Base-by-base conservation (phyloP, 2,797 vertebrate species). In the Enteromius paludinosus region DNA sequence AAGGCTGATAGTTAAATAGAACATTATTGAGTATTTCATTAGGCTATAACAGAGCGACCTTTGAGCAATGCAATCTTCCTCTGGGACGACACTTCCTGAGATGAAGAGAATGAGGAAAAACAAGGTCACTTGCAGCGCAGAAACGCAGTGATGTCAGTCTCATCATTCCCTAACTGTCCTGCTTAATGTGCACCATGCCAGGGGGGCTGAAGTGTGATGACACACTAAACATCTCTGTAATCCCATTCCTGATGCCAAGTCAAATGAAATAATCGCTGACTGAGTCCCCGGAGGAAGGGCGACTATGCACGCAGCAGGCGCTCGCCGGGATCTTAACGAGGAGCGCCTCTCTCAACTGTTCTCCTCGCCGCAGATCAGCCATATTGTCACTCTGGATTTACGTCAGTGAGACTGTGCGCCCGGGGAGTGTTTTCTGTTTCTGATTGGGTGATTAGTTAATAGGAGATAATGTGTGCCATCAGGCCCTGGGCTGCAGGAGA, bases 381-480 rank as follows among this genome's bases (percentile, higher is more conserved):
- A 78, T 85, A 80, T 82, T 87, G 89, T 88, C 89, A 84, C 68
- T 72, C 25, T 23, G 61, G 62, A 85, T 87, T 79, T 81, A 71
- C 68, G 66, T 88, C 86, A 88, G 70, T 18, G 38, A 47, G 73
- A 41, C 78, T 38, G 49, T 47, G 43, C 11, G 78, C 85, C 88
- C 3, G 54, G 75, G 79, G 85, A 87, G 62, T 69, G 68, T 82
- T 88, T 86, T 73, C 54, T 7, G 25, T 61, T 62, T 82, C 80
- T 83, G 78, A 87, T 84, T 85, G 82, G 82, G 85, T 85, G 85
- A 87, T 88, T 86, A 75, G 82, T 87, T 90, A 90, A 90, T 87
- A 83, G 86, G 83, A 87, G 89, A 89, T 89, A 88, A 90, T 89
- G 83, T 87, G 83, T 77, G 78, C 82, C 71, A 86, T 87, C 87